phyloP scores from a whole-genome alignment of 2,113 vertebrate genomes.

The Oxygymnocypris stewartii region DNA sequence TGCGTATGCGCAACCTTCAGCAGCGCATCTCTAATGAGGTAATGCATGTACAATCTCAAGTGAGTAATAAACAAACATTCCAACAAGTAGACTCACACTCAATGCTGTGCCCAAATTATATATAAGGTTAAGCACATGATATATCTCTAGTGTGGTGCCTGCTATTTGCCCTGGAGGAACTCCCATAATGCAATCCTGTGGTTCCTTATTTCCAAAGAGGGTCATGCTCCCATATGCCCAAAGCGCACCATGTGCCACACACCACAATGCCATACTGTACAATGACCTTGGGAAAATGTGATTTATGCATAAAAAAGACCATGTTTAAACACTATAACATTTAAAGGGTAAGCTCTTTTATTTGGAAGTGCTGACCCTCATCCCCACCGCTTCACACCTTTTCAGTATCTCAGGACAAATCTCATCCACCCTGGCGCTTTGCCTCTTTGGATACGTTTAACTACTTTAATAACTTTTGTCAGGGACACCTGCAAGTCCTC shows the following conservation, averaged over 20 bases:
- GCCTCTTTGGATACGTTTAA: too few species aligned
- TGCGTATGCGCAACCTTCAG: slow-evolving; percentile 48
- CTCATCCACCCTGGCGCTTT: neutral
- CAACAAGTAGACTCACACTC: slow-evolving; percentile 43
- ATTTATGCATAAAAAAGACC: too few species aligned
- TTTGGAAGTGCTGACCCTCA: too few species aligned
- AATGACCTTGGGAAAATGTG: too few species aligned
- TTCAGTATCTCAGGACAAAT: neutral
- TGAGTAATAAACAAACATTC: neutral
- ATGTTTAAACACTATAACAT: too few species aligned
- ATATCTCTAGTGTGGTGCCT: neutral
- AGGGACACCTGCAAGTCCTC: too few species aligned
- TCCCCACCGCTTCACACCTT: too few species aligned
- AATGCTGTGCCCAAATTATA: neutral
- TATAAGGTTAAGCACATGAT: neutral
- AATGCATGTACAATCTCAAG: neutral
- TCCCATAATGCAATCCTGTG: neutral
- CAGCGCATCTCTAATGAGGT: slow-evolving; percentile 60
- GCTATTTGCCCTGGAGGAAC: neutral
- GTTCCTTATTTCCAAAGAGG: neutral
- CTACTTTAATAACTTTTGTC: too few species aligned
- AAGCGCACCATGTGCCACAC: neutral
- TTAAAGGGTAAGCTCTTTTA: too few species aligned
- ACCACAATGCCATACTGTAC: neutral
- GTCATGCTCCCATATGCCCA: neutral